Base-by-base conservation (phyloP, 1,140 invertebrate species). In the Paramacrobiotus metropolitanus region DNA sequence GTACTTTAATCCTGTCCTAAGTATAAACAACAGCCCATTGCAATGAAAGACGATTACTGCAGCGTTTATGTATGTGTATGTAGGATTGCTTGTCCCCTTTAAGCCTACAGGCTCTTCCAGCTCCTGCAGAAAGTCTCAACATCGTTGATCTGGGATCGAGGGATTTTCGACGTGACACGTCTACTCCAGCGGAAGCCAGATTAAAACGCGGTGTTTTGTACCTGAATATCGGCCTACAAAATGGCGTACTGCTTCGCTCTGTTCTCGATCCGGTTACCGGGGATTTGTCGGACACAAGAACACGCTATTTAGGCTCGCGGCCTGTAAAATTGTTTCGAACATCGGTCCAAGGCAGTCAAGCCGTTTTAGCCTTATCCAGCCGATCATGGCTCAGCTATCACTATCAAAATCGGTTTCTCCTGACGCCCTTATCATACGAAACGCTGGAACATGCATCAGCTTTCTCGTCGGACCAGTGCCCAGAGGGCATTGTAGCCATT, bases 401-500 rank as follows among this genome's bases (percentile, higher is more conserved):
- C 66, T 95, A 96, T 72, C 94, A 99, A 73, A 97, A 92, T 75
- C 70, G 81, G 55, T 93, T 92, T 68, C 91, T 96, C 74, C 75
- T 97, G 4, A 96, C 92, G 0, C 92, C 93, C 1, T 72, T 97
- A 0, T 95, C 90, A 0, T 97, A 96, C 69, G 91, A 96, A 74
- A 86, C 86, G 55, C 73, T 99, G 24, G 95, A 98, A 70, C 96
- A 93, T 76, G 94, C 95, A 0, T 92, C 91, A 0, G 91, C 92
- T 15, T 99, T 97, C 71, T 89, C 89, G 62, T 95, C 90, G 63
- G 93, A 98, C 74, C 94, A 99, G 73, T 99, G 94, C 78, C 89
- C 91, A 1, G 95, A 99, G 74, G 95, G 93, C 65, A 94, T 99
- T 66, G 95, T 99, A 3, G 94, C 95, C 0, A 98, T 99, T 72